Evolutionary conservation across 1,140 invertebrate species (phyloP), one percentile per base, ranked within the genome.

Genomic region (Drosophila baimaii): DNA sequence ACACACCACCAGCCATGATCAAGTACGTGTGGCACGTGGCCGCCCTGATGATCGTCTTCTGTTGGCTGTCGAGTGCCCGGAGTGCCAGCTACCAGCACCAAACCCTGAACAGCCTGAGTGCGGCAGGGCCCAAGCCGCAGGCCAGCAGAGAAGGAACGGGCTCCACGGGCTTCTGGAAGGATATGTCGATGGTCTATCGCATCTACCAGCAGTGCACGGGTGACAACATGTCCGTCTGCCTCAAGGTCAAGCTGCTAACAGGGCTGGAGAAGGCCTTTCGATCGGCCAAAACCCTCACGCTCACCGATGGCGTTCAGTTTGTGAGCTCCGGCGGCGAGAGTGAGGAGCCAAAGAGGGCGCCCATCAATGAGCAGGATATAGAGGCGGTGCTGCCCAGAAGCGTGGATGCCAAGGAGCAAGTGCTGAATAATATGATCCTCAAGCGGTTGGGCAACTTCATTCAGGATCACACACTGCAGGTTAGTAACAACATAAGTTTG

Each of bases 161-260:
- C 7, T 51, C 85, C 8, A 19, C 59, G 2, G 57, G 80, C 19
- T 55, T 91, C 46, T 91, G 90, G 91, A 91, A 90, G 58, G 91
- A 92, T 37, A 63, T 91, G 44, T 91, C 91, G 12, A 33, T 90
- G 55, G 73, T 92, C 5, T 92, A 90, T 52, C 83, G 88, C 43
- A 92, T 95, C 64, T 96, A 96, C 91, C 95, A 95, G 89, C 95
- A 96, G 70, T 97, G 96, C 92, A 93, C 95, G 25, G 94, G 93
- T 5, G 92, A 94, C 27, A 95, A 96, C 52, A 82, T 96, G 15
- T 94, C 94, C 49, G 94, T 95, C 21, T 97, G 96, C 76, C 92
- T 97, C 5, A 97, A 97, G 90, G 86, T 96, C 37, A 97, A 96
- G 85, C 90, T 97, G 23, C 92, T 96, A 1, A 94, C 95, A 2